Conservation (phyloP, 2,113 vertebrate species). For the Vulpes lagopus region DNA sequence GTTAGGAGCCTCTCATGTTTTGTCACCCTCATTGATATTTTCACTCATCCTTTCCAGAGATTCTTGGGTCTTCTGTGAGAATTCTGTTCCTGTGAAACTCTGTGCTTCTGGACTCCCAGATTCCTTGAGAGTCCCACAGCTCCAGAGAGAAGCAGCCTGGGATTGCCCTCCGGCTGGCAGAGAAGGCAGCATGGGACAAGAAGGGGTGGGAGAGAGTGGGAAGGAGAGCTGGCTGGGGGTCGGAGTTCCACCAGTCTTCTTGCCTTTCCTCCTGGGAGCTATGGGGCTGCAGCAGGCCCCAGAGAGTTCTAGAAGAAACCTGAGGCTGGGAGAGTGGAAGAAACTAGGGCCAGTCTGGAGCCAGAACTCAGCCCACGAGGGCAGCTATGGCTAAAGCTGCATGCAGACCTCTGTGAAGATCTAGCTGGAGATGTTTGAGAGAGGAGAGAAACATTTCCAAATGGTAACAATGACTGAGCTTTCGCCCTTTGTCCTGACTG, state of each 20-base stretch:
- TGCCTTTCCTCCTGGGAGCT: neutral
- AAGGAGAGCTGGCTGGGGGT: neutral
- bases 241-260: neutral
- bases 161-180: neutral
- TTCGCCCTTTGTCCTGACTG: neutral
- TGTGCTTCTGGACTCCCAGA: neutral
- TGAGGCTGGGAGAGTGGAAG: neutral
- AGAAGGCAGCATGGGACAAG: neutral
- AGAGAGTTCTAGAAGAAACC: neutral
- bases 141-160: neutral
- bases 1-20: too few species aligned
- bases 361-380: neutral
- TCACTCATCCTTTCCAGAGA: neutral
- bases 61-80: neutral
- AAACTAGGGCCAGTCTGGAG: neutral
- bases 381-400: neutral
- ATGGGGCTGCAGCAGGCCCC: neutral
- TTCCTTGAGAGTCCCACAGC: neutral
- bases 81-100: neutral
- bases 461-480: neutral
- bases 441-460: neutral
- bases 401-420: neutral
- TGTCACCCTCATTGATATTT: too few species aligned
- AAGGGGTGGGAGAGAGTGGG: rapidly evolving
- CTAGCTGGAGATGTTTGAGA: neutral